Base-by-base conservation (phyloP, 37 sponge, comb jelly and placozoan species). In the Cliona cf. orientalis region DNA sequence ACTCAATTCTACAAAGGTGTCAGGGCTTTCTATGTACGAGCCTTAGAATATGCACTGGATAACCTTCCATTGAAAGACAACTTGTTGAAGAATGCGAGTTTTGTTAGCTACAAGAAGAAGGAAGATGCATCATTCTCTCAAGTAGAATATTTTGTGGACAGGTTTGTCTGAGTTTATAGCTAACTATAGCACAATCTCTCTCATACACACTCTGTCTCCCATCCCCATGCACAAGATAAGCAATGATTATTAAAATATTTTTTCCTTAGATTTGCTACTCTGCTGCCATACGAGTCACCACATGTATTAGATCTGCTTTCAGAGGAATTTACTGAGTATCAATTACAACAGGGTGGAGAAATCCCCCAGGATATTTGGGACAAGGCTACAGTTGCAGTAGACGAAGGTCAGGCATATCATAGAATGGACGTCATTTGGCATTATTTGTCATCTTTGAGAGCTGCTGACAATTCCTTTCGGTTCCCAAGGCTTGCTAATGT, bases 361-460 rank as follows among this genome's bases (percentile, higher is more conserved):
- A 82, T 82, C 35, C 83, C 74, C 4, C 34, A 72, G 65, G 38
- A 60, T 82, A 33, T 60, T 33, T 82, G 62, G 63, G 46, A 82
- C 28, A 64, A 60, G 38, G 68, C 79, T 28, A 32, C 66, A 37
- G 83, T 45, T 33, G 1, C 26, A 34, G 62, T 26, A 45, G 74
- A 82, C 34, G 74, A 82, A 28, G 83, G 58, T 29, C 9, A 63
- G 17, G 64, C 61, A 12, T 70, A 55, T 56, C 35, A 80, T 71
- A 42, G 59, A 78, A 80, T 68, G 68, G 75, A 80, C 56, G 39
- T 73, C 44, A 14, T 80, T 40, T 87, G 81, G 81, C 49, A 72
- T 25, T 46, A 74, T 40, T 56, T 73, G 33, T 74, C 75, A 22
- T 66, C 2, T 33, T 42, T 87, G 62, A 66, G 42, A 32, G 58